Conservation (phyloP, 2,113 vertebrate genomes). For the Dunckerocampus dactyliophorus region DNA sequence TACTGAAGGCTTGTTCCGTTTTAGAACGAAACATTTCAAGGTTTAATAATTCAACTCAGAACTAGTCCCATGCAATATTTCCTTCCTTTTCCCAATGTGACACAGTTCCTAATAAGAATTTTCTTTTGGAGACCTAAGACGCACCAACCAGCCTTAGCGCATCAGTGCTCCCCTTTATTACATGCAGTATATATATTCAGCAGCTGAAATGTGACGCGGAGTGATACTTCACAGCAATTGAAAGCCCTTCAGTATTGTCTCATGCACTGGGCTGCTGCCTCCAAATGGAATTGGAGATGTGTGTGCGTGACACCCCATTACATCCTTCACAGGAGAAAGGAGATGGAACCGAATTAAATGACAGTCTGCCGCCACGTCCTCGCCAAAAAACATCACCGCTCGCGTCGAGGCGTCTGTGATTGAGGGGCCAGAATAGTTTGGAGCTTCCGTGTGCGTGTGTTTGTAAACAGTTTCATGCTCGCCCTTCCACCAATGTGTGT, state of each 20-base stretch:
- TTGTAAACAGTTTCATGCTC: too few species aligned
- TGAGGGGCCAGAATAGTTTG: conserved; percentile 4
- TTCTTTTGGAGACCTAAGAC: neutral
- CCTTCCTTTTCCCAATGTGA: too few species aligned
- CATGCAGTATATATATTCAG: conserved; percentile 8
- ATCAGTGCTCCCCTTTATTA: conserved; percentile 5
- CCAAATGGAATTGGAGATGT: conserved; percentile 41
- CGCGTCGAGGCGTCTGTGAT: conserved; percentile 14
- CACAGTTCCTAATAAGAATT: too few species aligned
- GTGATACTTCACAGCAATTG: conserved; percentile 7
- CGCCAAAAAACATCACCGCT: conserved; percentile 6
- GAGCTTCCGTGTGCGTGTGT: conserved; percentile 25
- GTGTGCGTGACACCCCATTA: conserved; percentile 31
- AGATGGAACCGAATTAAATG: conserved; percentile 42
- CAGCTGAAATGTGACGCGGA: conserved; percentile 21
- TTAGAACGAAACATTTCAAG: too few species aligned
- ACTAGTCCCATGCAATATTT: too few species aligned
- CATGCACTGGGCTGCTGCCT: conserved; percentile 14
- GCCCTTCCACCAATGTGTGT: too few species aligned
- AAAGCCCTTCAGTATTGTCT: conserved; percentile 26
- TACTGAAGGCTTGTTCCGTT: too few species aligned
- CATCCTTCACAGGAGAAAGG: conserved; percentile 37
- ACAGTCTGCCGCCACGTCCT: conserved; percentile 26
- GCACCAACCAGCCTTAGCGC: conserved; percentile 1
- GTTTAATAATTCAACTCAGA: too few species aligned